These are phyloP conservation scores for Oreochromis tanganicae DNA, from an alignment of 2,113 vertebrate genomes.

Conservation along the genomic window DNA sequence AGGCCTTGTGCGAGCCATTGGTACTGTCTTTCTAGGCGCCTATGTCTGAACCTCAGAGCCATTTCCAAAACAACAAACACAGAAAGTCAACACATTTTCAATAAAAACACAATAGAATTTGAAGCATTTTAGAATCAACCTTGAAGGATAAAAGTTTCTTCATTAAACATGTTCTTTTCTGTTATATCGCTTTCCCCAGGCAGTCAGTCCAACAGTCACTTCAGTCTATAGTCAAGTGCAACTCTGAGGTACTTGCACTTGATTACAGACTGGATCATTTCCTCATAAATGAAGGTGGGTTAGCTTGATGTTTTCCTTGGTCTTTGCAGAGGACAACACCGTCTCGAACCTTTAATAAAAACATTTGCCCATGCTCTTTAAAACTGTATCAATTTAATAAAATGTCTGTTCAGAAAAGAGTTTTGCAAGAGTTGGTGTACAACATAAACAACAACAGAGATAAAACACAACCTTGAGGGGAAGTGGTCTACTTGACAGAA, in stretches of 20 bases:
- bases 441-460: not conserved
- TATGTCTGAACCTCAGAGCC: not conserved
- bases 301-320: not conserved
- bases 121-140: not conserved
- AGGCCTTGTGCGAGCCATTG: fast-evolving
- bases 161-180: not conserved
- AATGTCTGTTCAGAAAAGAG: not conserved
- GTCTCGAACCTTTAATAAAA: not conserved
- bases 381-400: not conserved
- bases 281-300: not conserved
- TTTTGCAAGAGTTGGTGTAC: not conserved
- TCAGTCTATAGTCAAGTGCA: not conserved
- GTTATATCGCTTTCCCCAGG: not conserved
- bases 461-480: not conserved
- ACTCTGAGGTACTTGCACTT: not conserved
- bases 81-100: not conserved
- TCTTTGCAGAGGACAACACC: not conserved
- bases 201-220: not conserved
- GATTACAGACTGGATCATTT: not conserved
- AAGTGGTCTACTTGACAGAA: not conserved
- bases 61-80: not conserved
- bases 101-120: not conserved
- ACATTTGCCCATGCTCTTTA: not conserved
- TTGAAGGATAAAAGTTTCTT: not conserved
- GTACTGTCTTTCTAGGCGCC: not conserved